A percentile compares a stretch with the other conserved stretches of the same genome.
Conservation (phyloP, 1,140 invertebrate species). For the Drosophila sucinea region DNA sequence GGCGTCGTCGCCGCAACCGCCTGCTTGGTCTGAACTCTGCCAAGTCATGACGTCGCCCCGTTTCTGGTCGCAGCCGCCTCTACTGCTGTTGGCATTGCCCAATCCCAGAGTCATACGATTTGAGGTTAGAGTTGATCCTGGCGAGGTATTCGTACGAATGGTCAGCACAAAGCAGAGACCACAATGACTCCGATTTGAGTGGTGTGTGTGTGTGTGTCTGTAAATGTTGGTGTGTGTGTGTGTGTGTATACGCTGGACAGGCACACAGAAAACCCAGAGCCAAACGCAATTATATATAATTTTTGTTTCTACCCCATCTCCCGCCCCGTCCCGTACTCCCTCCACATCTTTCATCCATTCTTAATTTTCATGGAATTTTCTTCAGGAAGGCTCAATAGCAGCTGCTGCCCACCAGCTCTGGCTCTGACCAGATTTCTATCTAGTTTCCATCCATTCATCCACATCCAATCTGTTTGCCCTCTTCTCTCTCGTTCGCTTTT, state of each 20-base stretch:
- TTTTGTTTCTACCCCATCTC: conserved; percentile 10
- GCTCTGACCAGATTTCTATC: conserved; percentile 7
- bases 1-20: neutral
- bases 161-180: conserved; percentile 48
- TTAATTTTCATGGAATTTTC: conserved; percentile 45
- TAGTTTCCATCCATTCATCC: conserved; percentile 1
- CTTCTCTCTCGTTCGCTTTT: neutral
- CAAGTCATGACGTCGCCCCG: conserved; percentile 45
- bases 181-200: conserved; percentile 45
- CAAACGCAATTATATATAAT: conserved; percentile 44
- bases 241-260: conserved; percentile 22
- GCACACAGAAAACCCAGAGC: conserved; percentile 37
- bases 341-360: neutral
- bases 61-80: neutral
- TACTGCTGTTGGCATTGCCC: conserved; percentile 13
- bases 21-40: conserved; percentile 32
- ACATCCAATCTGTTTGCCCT: conserved; percentile 8
- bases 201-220: neutral
- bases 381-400: conserved; percentile 44
- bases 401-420: conserved; percentile 21
- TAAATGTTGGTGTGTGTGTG: conserved; percentile 13
- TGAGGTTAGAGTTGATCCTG: conserved; percentile 56
- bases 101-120: neutral
- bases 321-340: neutral
- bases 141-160: conserved; percentile 31